Evolutionary conservation across 2,797 vertebrate genomes (phyloP).

Genomic region (Craterocephalus amniculus): DNA sequence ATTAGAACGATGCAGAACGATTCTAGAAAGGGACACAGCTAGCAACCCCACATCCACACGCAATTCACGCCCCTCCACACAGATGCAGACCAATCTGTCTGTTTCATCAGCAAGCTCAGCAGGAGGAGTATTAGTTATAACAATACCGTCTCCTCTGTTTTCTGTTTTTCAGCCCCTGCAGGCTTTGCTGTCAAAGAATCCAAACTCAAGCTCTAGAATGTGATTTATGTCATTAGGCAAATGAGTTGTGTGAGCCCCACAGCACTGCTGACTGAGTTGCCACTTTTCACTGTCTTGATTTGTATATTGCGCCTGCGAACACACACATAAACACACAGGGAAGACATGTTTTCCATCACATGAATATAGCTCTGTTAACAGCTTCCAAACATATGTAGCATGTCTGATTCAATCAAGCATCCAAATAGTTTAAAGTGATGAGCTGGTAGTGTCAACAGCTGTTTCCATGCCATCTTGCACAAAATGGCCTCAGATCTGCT

Average conservation of each 20-base stretch:
- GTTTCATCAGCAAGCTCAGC: slow-evolving; percentile 74
- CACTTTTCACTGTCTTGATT: slow-evolving; percentile 61
- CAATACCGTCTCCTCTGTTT: slow-evolving; percentile 67
- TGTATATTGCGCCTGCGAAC: slow-evolving; percentile 20
- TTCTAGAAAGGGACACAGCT: slow-evolving; percentile 21
- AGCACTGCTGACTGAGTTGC: slow-evolving; percentile 70
- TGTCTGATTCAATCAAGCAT: slow-evolving; percentile 77
- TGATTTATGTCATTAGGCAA: slow-evolving; percentile 85
- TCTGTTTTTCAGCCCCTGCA: slow-evolving; percentile 62
- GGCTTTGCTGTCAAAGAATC: slow-evolving; percentile 66
- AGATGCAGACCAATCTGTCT: slow-evolving; percentile 62
- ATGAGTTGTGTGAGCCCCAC: slow-evolving; percentile 78
- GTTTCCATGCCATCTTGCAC: slow-evolving; percentile 74
- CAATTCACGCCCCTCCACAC: slow-evolving; percentile 6
- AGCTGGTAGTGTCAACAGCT: slow-evolving; percentile 75
- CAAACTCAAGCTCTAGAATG: slow-evolving; percentile 76
- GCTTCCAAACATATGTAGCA: slow-evolving; percentile 74
- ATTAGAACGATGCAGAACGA: slow-evolving; percentile 3
- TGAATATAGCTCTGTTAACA: slow-evolving; percentile 54
- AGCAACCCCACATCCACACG: slow-evolving; percentile 3
- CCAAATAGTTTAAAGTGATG: slow-evolving; percentile 69
- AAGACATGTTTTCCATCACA: slow-evolving; percentile 49
- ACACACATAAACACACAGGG: slow-evolving; percentile 13
- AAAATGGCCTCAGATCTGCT: slow-evolving; percentile 76
- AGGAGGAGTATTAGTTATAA: slow-evolving; percentile 70